Evolutionary conservation across 2,888 invertebrate genomes (phyloP), one percentile per base, ranked within the genome.

Genomic region (Macropis europaea): DNA sequence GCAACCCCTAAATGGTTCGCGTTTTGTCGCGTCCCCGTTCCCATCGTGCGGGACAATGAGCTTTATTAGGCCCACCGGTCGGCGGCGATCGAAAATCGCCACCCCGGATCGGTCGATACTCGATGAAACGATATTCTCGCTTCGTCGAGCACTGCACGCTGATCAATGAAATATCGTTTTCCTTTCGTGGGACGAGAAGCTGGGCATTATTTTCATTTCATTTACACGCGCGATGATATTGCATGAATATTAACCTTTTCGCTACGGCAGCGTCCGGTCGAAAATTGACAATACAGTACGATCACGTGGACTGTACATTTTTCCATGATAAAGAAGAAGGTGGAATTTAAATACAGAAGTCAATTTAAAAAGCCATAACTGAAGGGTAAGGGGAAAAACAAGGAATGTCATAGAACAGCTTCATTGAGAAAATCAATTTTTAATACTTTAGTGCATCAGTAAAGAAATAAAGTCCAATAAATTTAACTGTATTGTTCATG

Each of bases 41-140:
- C 54, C 34, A 38, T 53, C 38, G 34, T 2, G 2, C 52, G 11
- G 54, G 36, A 67, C 73, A 73, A 73, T 74, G 28, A 32, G 45
- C 61, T 43, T 62, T 71, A 72, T 71, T 72, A 63, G 48, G 38
- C 48, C 32, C 32, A 54, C 48, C 43, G 53, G 34, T 56, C n/a
- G 50, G 54, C 28, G 50, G 24, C 34, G 38, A 50, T 48, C 43
- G 53, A 34, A 60, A 42, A 50, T 13, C 56, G 26, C n/a, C 2
- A 17, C 17, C 5, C 28, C 6, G 15, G 9, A 6, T 22, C 42
- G 61, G 38, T 19, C 17, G 30, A 11, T 19, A 15, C 34, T 3
- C 56, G 56, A 34, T 34, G 32, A 13, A 34, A 22, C 22, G 62
- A 47, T 38, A 62, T 56, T 62, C 56, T 56, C 56, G 62, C 26